A percentile compares a stretch with the other conserved stretches of the same genome.
Conservation (phyloP, 2,113 vertebrate species). For the Aspidoscelis tigris region DNA sequence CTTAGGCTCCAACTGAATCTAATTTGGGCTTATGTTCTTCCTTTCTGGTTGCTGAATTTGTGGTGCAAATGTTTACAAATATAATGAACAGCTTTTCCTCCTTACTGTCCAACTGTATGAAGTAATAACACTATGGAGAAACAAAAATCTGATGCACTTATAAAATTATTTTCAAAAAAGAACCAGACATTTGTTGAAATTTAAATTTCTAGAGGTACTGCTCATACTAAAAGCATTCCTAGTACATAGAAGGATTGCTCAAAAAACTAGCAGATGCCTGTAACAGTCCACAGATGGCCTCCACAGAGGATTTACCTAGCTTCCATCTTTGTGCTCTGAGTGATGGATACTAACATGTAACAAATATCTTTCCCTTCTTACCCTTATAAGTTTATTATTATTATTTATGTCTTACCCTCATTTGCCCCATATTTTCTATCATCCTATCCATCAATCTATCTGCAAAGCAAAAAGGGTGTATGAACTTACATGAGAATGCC, state of each 20-base stretch:
- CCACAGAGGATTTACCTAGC: not conserved
- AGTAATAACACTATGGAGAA: not conserved
- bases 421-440: not conserved
- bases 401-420: not conserved
- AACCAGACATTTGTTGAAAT: not conserved
- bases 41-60: not conserved
- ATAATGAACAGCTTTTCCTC: not conserved
- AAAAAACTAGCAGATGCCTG: too few relatives aligned
- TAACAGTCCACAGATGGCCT: not conserved
- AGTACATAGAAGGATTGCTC: too few relatives aligned
- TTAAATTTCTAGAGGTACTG: conserved; percentile 22
- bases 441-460: not conserved
- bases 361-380: not conserved
- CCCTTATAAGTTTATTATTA: too few relatives aligned
- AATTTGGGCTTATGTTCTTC: not conserved
- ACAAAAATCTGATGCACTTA: not conserved
- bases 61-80: not conserved
- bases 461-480: not conserved
- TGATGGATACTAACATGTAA: not conserved
- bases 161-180: not conserved
- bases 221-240: fast-evolving
- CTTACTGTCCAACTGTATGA: too few relatives aligned
- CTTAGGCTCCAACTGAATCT: not conserved
- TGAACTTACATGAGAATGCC: conserved; percentile 96
- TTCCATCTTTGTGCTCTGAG: not conserved